These are phyloP conservation scores for Cryptops parisi DNA, from an alignment of 2,888 invertebrate species.

Conservation along the genomic window DNA sequence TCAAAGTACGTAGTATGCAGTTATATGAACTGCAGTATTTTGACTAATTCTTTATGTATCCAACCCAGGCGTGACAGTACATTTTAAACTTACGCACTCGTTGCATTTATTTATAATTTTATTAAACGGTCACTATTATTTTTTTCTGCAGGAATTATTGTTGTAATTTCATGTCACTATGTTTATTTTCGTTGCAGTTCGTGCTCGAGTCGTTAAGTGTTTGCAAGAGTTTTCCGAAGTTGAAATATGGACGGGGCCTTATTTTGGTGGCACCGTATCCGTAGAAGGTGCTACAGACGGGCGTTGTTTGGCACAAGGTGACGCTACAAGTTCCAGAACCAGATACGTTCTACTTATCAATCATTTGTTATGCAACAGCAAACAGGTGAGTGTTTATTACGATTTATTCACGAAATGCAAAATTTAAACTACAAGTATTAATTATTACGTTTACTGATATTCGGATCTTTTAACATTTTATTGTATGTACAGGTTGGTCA, in stretches of 20 bases:
- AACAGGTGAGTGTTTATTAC: constrained; percentile 29
- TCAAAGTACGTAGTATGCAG: too few species aligned
- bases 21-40: too few species aligned
- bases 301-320: constrained; percentile 57
- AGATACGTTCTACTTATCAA: constrained; percentile 58
- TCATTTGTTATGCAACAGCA: constrained; percentile 53
- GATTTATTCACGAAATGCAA: background rate
- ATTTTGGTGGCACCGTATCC: constrained; percentile 61
- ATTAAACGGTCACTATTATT: too few species aligned
- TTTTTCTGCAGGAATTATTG: too few species aligned
- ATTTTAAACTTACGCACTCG: too few species aligned
- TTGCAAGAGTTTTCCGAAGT: constrained; percentile 66
- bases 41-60: too few species aligned
- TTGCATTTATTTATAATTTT: too few species aligned
- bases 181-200: too few species aligned
- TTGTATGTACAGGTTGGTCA: constrained; percentile 34
- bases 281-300: constrained; percentile 45
- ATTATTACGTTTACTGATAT: background rate
- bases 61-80: too few species aligned
- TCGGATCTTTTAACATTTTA: background rate
- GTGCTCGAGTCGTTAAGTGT: constrained; percentile 63
- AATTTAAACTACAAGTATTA: background rate
- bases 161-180: too few species aligned
- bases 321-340: constrained; percentile 52
- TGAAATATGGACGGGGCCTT: constrained; percentile 65